Percentiles rank a stretch among this genome's conserved stretches.
Conservation (phyloP, 1,140 invertebrate species). For the Scaptomyza hsui region DNA sequence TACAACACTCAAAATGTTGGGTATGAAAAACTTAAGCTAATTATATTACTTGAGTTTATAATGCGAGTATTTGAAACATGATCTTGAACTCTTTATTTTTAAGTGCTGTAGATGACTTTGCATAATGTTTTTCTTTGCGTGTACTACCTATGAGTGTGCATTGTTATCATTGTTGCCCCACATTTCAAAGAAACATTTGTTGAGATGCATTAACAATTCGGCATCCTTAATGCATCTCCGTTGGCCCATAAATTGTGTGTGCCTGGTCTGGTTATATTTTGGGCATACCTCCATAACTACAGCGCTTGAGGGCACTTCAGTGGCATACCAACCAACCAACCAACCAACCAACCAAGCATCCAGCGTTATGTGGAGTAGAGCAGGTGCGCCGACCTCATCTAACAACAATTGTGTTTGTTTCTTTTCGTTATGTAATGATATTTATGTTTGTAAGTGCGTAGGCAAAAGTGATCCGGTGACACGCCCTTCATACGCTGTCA, state of each 20-base stretch:
- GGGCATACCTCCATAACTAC: conserved; percentile 8
- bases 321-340: conserved; percentile 5
- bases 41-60: no score
- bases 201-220: conserved; percentile 76
- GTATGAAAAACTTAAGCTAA: no score
- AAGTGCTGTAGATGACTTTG: no score
- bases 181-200: conserved; percentile 24
- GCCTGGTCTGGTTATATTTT: conserved; percentile 47
- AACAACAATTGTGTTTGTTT: conserved; percentile 3
- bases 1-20: no score
- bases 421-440: conserved; percentile 56
- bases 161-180: not conserved
- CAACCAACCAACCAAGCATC: conserved; percentile 11
- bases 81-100: no score
- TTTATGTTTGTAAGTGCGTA: conserved; percentile 17
- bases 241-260: conserved; percentile 71
- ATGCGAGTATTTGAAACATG: no score
- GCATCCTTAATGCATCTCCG: conserved; percentile 74
- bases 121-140: not conserved
- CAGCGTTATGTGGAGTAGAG: conserved; percentile 14
- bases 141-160: not conserved
- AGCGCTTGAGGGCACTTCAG: conserved; percentile 73
- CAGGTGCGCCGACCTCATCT: conserved; percentile 60
- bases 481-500: conserved; percentile 67
- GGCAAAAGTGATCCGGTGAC: conserved; percentile 54